Evolutionary conservation across 2,113 vertebrate species (phyloP).

Genomic region (Malurus melanocephalus): DNA sequence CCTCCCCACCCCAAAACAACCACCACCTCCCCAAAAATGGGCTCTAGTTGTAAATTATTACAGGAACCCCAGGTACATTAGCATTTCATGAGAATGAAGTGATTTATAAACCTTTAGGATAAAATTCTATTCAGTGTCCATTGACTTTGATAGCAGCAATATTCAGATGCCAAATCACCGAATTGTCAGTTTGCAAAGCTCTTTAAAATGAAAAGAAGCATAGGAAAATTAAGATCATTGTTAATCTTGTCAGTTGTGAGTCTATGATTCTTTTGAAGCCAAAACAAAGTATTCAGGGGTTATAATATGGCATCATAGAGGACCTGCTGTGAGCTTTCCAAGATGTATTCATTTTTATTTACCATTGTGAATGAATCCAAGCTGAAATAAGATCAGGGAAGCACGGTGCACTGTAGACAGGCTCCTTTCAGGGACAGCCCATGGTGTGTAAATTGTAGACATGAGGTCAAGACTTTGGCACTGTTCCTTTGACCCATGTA

Average conservation of each 20-base stretch:
- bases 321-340: background rate
- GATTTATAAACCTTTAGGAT: background rate
- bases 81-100: background rate
- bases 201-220: background rate
- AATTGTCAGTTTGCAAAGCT: background rate
- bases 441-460: background rate
- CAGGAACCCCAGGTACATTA: background rate
- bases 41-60: background rate
- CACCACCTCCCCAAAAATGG: too few species aligned
- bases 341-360: background rate
- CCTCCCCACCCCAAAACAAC: background rate
- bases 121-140: background rate
- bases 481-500: conserved; percentile 18
- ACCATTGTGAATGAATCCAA: background rate
- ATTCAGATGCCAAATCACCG: background rate
- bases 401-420: background rate
- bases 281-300: background rate
- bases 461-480: background rate
- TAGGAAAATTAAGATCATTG: background rate
- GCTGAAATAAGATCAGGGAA: background rate
- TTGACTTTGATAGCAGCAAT: background rate
- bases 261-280: background rate
- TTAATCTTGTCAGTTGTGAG: background rate
- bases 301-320: background rate
- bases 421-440: background rate